Base-by-base conservation (phyloP, 2,797 vertebrate species). In the Apodemus agrarius region DNA sequence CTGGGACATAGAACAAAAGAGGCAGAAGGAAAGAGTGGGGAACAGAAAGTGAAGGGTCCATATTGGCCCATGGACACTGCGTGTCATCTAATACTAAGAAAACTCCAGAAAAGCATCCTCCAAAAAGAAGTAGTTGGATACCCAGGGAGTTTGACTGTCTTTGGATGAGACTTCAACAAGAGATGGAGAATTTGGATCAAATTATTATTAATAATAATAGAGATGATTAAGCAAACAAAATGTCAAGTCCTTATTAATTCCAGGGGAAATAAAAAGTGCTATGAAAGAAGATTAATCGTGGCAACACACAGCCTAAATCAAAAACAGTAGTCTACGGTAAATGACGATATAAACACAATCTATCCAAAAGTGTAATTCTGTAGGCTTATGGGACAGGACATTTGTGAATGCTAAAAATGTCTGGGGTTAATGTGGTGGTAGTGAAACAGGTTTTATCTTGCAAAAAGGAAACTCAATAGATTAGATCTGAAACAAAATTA, bases 211-310 rank as follows among this genome's bases (percentile, higher is more conserved):
- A 63, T 84, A 75, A 74, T 72, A 46, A 75, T 84, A 75, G 52
- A 63, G 69, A 92, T 19, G 16, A 92, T 46, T 84, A 92, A 83
- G 90, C 40, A 74, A 83, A 91, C 80, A 83, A 83, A 82, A 82
- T 84, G 43, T 74, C 90, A 75, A 84, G 54, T 61, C 52, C 31
- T 92, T 92, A 92, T 92, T 75, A 75, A 75, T 92, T 92, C 67
- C 80, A 84, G 40, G 90, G 80, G 80, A 92, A 92, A 84, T 83
- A 76, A 84, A 76, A 84, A 46, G 52, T 59, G 54, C 54, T 74
- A n/a, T 37, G 14, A 75, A 61, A 52, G 37, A 84, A 92, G 84
- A 84, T 84, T 75, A 92, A 76, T 84, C 57, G 37, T 76, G 57
- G 43, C 37, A 31, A 69, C 19, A 81, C 19, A 82, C 6, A 74